A percentile compares a stretch with the other conserved stretches of the same genome.
Conservation (phyloP, 2,113 vertebrate species). For the Rhinichthys klamathensis region DNA sequence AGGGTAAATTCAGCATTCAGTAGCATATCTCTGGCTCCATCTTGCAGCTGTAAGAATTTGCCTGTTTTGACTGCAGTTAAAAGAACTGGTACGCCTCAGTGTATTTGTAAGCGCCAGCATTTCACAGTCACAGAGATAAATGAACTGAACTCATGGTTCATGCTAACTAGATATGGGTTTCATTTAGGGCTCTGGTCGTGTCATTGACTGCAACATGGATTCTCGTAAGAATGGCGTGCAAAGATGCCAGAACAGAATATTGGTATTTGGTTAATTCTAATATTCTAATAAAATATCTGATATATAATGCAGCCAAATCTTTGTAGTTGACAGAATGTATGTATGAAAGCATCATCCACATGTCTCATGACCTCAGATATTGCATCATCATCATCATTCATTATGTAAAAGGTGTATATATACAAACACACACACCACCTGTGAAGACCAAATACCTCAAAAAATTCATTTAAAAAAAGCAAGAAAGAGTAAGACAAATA, state of each 20-base stretch:
- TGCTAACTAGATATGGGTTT: background rate
- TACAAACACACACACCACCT: no score
- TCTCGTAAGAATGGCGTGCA: background rate
- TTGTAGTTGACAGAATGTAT: background rate
- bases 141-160: slow-evolving; percentile 7
- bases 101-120: slow-evolving; percentile 38
- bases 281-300: background rate
- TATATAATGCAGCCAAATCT: background rate
- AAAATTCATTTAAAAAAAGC: background rate
- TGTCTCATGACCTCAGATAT: background rate
- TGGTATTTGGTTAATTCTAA: background rate
- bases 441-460: background rate
- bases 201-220: background rate
- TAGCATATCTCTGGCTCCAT: slow-evolving; percentile 73
- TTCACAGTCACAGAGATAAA: slow-evolving; percentile 54
- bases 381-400: background rate
- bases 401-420: no score
- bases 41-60: slow-evolving; percentile 53
- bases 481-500: background rate
- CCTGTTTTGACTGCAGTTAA: slow-evolving; percentile 50
- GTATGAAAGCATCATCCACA: background rate
- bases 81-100: slow-evolving; percentile 51
- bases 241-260: background rate
- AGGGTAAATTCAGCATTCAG: background rate
- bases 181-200: background rate